Percentiles rank a stretch among this genome's conserved stretches.
These are phyloP conservation scores for Zoanthus gigantus DNA, from an alignment of 92 coral and sea anemone genomes.

Conservation along the genomic window DNA sequence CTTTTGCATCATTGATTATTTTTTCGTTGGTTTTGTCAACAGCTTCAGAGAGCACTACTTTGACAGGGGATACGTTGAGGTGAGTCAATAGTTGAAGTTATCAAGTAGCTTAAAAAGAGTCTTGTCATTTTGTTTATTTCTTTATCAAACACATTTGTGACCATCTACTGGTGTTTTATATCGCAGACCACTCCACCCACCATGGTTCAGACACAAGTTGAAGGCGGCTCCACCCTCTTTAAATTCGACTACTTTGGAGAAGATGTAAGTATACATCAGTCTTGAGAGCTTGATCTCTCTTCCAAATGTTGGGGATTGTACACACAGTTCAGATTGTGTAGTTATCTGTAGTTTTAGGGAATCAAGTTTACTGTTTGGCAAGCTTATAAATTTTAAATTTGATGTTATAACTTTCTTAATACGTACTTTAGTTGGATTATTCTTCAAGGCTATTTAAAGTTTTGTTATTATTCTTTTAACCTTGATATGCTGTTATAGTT, in stretches of 20 bases:
- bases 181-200: conserved; percentile 93
- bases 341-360: too few species aligned
- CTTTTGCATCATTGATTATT: neutral
- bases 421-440: too few species aligned
- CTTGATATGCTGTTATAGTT: too few species aligned
- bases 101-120: too few species aligned
- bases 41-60: conserved; percentile 96
- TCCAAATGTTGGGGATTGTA: too few species aligned
- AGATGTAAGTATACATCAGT: conserved; percentile 67
- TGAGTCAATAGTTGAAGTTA: conserved; percentile 8
- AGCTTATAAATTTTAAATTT: too few species aligned
- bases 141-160: neutral
- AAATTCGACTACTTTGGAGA: conserved; percentile 95
- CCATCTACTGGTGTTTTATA: neutral
- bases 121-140: neutral
- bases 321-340: too few species aligned
- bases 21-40: conserved; percentile 18
- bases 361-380: too few species aligned
- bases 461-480: too few species aligned
- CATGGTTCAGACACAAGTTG: conserved; percentile 97
- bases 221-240: conserved; percentile 98
- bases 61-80: conserved; percentile 86
- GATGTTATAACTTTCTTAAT: too few species aligned
- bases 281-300: neutral
- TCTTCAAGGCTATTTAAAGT: too few species aligned